phyloP scores from a whole-genome alignment of 2,888 invertebrate genomes.

The Sarcophaga variegata region DNA sequence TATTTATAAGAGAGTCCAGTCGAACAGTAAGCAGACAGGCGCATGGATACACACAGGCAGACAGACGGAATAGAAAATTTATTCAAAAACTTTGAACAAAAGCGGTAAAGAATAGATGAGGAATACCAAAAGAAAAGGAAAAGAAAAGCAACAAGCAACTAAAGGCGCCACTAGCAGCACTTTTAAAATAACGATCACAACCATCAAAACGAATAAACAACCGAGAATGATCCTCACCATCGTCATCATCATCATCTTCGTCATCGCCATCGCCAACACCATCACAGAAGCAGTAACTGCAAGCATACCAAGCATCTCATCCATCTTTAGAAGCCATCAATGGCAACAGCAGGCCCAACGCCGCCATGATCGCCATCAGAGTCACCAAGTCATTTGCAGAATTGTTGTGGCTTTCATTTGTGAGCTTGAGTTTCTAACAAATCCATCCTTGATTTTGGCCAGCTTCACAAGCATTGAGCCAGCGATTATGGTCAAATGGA shows the following conservation, averaged over 20 bases:
- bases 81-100: conserved; percentile 54
- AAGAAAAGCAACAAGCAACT: conserved; percentile 51
- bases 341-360: conserved; percentile 31
- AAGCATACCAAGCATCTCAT: neutral
- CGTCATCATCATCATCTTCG: neutral
- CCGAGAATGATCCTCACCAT: conserved; percentile 45
- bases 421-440: conserved; percentile 21
- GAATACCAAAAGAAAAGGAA: conserved; percentile 3
- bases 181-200: conserved; percentile 63
- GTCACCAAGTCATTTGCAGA: neutral
- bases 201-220: conserved; percentile 37
- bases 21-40: conserved; percentile 25
- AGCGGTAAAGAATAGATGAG: conserved; percentile 23
- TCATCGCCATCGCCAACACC: conserved; percentile 3
- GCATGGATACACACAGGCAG: neutral
- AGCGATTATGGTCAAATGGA: conserved; percentile 71
- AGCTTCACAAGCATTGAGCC: conserved; percentile 19
- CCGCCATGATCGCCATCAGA: neutral
- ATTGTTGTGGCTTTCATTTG: neutral
- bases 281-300: conserved; percentile 14
- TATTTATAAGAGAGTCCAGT: conserved; percentile 39
- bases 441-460: conserved; percentile 35
- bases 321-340: neutral
- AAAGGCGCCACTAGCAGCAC: conserved; percentile 70
- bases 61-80: conserved; percentile 61